phyloP scores from a whole-genome alignment of 2,797 vertebrate genomes.

The Microchirus variegatus region DNA sequence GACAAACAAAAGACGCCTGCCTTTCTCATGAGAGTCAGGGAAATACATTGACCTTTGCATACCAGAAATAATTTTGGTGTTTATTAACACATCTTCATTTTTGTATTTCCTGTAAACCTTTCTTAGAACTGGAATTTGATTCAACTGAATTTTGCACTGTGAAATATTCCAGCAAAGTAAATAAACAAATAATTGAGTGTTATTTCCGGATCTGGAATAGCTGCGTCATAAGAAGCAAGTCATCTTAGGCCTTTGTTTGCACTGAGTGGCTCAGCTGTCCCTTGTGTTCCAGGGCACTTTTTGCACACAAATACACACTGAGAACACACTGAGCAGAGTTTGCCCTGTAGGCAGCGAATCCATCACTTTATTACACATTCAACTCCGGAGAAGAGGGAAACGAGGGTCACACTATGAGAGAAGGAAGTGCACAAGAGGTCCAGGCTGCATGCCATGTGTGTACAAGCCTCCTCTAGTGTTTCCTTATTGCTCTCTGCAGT shows the following conservation, averaged over 20 bases:
- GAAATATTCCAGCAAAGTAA: too few species aligned
- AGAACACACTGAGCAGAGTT: slow-evolving; percentile 37
- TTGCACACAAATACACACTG: slow-evolving; percentile 34
- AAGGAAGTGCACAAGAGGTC: slow-evolving; percentile 20
- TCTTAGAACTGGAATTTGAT: too few species aligned
- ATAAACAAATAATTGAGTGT: too few species aligned
- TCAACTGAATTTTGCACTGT: too few species aligned
- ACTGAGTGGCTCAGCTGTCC: slow-evolving; percentile 42
- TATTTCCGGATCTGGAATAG: too few species aligned
- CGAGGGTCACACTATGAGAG: slow-evolving; percentile 28
- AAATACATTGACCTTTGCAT: too few species aligned
- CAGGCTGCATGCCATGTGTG: neutral
- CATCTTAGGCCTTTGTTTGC: slow-evolving; percentile 2
- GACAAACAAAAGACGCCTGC: too few species aligned
- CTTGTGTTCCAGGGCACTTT: slow-evolving; percentile 11
- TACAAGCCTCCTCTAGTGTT: neutral
- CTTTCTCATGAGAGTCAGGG: too few species aligned
- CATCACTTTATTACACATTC: slow-evolving; percentile 36
- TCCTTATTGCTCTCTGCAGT: slow-evolving; percentile 2
- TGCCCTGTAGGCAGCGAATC: slow-evolving; percentile 46
- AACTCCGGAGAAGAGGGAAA: slow-evolving; percentile 33
- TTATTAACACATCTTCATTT: too few species aligned
- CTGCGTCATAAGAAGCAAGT: slow-evolving; percentile 9
- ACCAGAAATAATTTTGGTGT: too few species aligned
- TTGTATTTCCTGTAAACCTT: too few species aligned